These are phyloP conservation scores for Strigops habroptila DNA, from an alignment of 2,113 vertebrate species.

Conservation along the genomic window DNA sequence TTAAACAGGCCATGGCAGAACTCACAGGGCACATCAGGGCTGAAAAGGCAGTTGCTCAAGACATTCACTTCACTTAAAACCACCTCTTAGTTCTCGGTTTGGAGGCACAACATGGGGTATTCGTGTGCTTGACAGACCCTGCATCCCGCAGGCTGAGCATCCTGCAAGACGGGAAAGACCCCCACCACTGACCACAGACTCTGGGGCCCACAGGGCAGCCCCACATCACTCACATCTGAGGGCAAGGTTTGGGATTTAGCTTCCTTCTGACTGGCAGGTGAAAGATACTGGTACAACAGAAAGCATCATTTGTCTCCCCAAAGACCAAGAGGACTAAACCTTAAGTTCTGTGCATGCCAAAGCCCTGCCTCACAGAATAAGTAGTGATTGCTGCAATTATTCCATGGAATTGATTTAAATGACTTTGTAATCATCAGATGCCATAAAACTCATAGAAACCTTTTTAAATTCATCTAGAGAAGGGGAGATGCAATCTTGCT, in stretches of 20 bases:
- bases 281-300: not conserved
- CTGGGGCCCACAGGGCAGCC: not conserved
- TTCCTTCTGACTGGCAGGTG: not conserved
- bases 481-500: not conserved
- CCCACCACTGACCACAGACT: fast-evolving
- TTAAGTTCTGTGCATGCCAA: fast-evolving
- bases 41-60: not conserved
- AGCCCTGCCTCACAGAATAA: not conserved
- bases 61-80: fast-evolving
- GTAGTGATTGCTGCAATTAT: not conserved
- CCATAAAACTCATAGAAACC: not conserved
- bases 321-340: not conserved
- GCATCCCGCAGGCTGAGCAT: not conserved
- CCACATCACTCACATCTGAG: fast-evolving
- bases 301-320: not conserved
- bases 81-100: not conserved
- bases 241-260: fast-evolving
- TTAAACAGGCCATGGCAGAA: not conserved
- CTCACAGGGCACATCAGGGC: not conserved
- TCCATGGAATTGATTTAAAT: not conserved
- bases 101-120: not conserved
- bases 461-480: not conserved
- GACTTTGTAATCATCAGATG: not conserved
- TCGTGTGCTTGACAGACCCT: not conserved
- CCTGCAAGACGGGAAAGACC: not conserved